Base-by-base conservation (phyloP, 2,888 invertebrate species). In the Pogonocherus hispidulus region DNA sequence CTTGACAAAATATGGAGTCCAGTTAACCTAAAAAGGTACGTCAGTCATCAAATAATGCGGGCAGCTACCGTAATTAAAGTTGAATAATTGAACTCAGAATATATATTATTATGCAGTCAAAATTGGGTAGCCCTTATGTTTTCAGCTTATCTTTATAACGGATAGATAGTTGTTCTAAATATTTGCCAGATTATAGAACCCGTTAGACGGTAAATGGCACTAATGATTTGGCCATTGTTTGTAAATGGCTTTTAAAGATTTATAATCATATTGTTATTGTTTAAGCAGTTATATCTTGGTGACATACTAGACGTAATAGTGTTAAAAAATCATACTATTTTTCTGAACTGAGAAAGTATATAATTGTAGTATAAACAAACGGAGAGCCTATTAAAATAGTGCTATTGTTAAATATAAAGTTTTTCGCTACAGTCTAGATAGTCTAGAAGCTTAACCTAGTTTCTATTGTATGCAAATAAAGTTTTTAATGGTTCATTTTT, bases 181-280 rank as follows among this genome's bases (percentile, higher is more conserved):
- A 71, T 68, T 69, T 49, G 62, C 35, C 37, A 62, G 37, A 51
- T 62, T 62, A 62, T 22, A 72, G 66, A 67, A 66, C 62, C 72
- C 72, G 72, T 72, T 72, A 72, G 67, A 65, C 69, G 66, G 67
- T 70, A 71, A 73, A 75, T 67, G 67, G 66, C 65, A 71, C 72
- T 73, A 73, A 70, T 71, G 68, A 74, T 74, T 71, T 55, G 69
- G 67, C 70, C 67, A 76, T 76, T 76, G 76, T 76, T 75, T 76
- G 73, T 72, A 76, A 76, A 76, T 72, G 52, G 69, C 56, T 68
- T 62, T 67, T 35, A 56, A 55, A 52, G 69, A 69, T 66, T 69
- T 69, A 65, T 62, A 46, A 54, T 16, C 63, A 51, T 62, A 62
- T 62, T 56, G 62, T 69, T 56, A 19, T 18, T 47, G 14, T 20